Conservation (phyloP, 1,140 invertebrate species). For the Chrysomallon squamiferum region DNA sequence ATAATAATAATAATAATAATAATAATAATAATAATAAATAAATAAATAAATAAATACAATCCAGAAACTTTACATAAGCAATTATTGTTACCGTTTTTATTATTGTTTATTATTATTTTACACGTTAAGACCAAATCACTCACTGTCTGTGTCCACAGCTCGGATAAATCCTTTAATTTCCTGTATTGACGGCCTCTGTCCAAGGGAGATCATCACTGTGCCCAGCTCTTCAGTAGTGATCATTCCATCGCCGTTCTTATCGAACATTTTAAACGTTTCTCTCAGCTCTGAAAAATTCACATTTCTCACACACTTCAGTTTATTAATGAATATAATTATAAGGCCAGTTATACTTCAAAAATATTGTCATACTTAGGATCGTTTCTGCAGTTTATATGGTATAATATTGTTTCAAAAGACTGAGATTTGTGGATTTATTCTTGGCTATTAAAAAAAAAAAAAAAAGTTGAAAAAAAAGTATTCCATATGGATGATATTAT, state of each 20-base stretch:
- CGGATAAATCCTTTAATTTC: conserved; percentile 50
- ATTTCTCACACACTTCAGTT: neutral
- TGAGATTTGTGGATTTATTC: no score
- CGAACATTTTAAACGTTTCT: conserved; percentile 89
- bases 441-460: no score
- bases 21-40: neutral
- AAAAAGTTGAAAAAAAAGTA: no score
- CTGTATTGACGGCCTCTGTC: conserved; percentile 43
- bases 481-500: no score
- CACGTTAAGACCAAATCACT: conserved; percentile 16
- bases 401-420: neutral
- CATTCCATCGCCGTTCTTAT: conserved; percentile 95
- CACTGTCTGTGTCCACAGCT: conserved; percentile 52
- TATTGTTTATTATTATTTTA: no score
- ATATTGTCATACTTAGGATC: neutral
- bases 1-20: no score
- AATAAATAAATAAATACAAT: neutral
- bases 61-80: neutral
- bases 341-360: neutral
- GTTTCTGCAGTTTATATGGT: neutral
- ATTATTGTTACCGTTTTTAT: neutral
- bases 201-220: conserved; percentile 49
- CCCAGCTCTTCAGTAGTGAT: conserved; percentile 56
- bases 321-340: neutral
- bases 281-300: conserved; percentile 41